A percentile compares a stretch with the other conserved stretches of the same genome.
Evolutionary conservation across 2,113 vertebrate genomes (phyloP).

Genomic region (Chaetura pelagica): DNA sequence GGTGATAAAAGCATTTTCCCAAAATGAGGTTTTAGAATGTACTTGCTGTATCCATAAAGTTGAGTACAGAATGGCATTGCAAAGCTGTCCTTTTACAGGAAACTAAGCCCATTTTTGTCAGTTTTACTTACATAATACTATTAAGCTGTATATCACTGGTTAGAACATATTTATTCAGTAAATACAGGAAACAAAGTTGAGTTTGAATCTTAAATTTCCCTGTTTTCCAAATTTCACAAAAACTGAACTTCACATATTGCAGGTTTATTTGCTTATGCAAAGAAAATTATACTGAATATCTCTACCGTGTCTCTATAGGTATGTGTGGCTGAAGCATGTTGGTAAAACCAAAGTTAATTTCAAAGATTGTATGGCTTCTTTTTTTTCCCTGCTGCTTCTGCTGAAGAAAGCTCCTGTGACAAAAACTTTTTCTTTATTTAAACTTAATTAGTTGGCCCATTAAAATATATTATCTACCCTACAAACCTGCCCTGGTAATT

Average conservation of each 20-base stretch:
- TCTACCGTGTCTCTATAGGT: rapidly evolving
- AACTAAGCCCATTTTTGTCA: background rate
- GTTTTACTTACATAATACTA: background rate
- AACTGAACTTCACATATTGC: background rate
- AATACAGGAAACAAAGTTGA: background rate
- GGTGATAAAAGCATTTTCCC: background rate
- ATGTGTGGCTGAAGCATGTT: background rate
- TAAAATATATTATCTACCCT: background rate
- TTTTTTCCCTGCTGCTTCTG: background rate
- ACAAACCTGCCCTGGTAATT: background rate
- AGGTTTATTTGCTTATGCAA: background rate
- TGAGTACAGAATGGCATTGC: background rate
- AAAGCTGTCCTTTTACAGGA: background rate
- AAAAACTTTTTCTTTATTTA: background rate
- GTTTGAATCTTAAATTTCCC: background rate
- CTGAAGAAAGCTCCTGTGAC: background rate
- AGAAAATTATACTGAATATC: background rate
- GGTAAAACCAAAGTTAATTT: background rate
- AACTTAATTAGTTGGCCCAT: background rate
- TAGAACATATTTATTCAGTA: background rate
- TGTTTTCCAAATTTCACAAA: background rate
- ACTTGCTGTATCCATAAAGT: background rate
- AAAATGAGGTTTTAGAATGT: background rate
- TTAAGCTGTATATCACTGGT: background rate
- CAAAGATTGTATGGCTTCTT: background rate